Conservation (phyloP, 2,888 invertebrate genomes). For the Steinernema scapterisci region DNA sequence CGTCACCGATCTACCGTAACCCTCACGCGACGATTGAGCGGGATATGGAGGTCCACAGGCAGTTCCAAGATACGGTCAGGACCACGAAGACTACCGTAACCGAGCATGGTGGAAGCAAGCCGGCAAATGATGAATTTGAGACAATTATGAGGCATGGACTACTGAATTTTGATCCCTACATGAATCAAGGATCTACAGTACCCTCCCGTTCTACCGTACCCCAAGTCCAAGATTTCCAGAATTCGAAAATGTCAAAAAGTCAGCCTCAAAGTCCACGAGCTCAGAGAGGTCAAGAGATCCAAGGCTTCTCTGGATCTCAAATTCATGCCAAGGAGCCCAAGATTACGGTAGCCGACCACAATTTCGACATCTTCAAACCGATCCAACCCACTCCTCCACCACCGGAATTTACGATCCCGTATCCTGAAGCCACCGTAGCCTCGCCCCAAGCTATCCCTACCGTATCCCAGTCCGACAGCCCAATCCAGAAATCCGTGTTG, state of each 20-base stretch:
- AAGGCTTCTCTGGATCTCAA: too few relatives aligned
- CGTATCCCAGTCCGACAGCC: background rate
- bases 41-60: background rate
- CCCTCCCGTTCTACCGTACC: too few relatives aligned
- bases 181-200: too few relatives aligned
- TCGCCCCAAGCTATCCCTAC: background rate
- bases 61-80: background rate
- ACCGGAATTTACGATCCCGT: too few relatives aligned
- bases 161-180: too few relatives aligned
- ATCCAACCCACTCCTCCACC: background rate
- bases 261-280: background rate
- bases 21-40: background rate
- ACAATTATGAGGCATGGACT: background rate
- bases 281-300: too few relatives aligned
- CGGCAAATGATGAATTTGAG: slow-evolving; percentile 12
- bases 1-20: background rate
- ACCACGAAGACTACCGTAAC: slow-evolving; percentile 17
- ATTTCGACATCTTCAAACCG: slow-evolving; percentile 25
- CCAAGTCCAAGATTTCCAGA: too few relatives aligned
- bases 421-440: background rate
- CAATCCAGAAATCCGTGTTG: background rate
- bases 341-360: slow-evolving; percentile 20
- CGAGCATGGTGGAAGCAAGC: background rate
- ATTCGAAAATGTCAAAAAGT: too few relatives aligned
- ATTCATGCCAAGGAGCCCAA: background rate